A percentile compares a stretch with the other conserved stretches of the same genome.
Evolutionary conservation across 2,888 invertebrate species (phyloP).

Genomic region (Eupithecia pulchellata): DNA sequence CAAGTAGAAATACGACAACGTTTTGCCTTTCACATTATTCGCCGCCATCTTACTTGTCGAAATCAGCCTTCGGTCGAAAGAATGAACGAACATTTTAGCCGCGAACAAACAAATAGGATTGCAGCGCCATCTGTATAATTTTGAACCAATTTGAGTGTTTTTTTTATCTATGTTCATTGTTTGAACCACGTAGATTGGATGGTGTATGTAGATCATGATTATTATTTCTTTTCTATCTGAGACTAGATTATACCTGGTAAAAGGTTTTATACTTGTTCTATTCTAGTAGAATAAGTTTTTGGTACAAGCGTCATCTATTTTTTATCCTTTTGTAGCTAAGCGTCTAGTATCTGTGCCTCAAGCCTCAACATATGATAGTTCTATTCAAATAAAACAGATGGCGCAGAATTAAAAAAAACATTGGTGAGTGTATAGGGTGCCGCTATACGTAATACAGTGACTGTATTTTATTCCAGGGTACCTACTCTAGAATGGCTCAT

Average conservation of each 20-base stretch:
- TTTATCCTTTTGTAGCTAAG: not conserved
- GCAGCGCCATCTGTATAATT: constrained; percentile 23
- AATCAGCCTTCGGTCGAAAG: constrained; percentile 66
- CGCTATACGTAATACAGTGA: constrained; percentile 32
- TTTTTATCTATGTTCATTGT: constrained; percentile 7
- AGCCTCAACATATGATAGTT: not conserved
- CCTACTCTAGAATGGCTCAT: constrained; percentile 32
- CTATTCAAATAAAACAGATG: not conserved
- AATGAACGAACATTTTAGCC: constrained; percentile 58
- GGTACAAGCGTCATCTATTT: not conserved
- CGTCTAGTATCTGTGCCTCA: not conserved
- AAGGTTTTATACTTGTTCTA: no score
- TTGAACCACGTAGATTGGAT: not conserved
- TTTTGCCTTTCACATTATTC: constrained; percentile 88
- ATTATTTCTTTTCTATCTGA: not conserved
- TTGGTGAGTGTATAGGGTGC: not conserved
- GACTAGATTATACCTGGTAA: not conserved
- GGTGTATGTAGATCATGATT: not conserved
- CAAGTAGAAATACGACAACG: constrained; percentile 83
- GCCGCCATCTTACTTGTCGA: constrained; percentile 88
- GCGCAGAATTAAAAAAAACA: not conserved
- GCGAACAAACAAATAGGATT: constrained; percentile 33
- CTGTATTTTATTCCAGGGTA: constrained; percentile 73
- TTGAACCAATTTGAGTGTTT: not conserved
- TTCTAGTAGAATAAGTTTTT: not conserved